Percentiles rank a stretch among this genome's conserved stretches.
phyloP scores from a whole-genome alignment of 2,888 invertebrate genomes.

The Polydrusus tereticollis region DNA sequence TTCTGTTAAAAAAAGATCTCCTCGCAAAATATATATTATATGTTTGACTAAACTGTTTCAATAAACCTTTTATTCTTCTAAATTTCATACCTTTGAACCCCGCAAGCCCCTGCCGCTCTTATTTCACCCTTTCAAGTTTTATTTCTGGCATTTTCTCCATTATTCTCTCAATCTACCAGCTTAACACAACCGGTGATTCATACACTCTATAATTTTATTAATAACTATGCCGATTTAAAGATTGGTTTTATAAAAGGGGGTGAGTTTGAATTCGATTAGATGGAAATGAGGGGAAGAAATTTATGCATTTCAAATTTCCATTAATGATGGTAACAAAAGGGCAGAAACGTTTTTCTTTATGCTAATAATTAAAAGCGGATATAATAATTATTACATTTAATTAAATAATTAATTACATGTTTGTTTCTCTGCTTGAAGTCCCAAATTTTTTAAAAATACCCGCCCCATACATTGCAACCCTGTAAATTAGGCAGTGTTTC shows the following conservation, averaged over 20 bases:
- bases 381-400: too few species aligned
- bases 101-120: neutral
- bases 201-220: constrained; percentile 40
- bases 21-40: too few species aligned
- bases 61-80: neutral
- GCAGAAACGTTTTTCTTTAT: too few species aligned
- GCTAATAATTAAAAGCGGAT: too few species aligned
- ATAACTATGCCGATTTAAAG: constrained; percentile 45
- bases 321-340: too few species aligned
- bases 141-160: constrained; percentile 31
- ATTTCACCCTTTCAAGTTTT: constrained; percentile 23
- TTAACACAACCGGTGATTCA: constrained; percentile 39
- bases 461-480: constrained; percentile 59
- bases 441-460: too few species aligned
- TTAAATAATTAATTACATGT: too few species aligned
- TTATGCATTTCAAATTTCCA: neutral
- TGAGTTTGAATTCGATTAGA: constrained; percentile 21
- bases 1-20: too few species aligned
- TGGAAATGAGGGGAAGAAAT: constrained; percentile 23
- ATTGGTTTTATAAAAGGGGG: constrained; percentile 41
- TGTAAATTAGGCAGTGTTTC: constrained; percentile 65
- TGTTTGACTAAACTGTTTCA: neutral
- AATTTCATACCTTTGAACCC: neutral
- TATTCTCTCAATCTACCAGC: constrained; percentile 22
- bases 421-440: too few species aligned